A percentile compares a stretch with the other conserved stretches of the same genome.
Evolutionary conservation across 2,113 vertebrate genomes (phyloP).

Genomic region (Dryoscopus gambensis): DNA sequence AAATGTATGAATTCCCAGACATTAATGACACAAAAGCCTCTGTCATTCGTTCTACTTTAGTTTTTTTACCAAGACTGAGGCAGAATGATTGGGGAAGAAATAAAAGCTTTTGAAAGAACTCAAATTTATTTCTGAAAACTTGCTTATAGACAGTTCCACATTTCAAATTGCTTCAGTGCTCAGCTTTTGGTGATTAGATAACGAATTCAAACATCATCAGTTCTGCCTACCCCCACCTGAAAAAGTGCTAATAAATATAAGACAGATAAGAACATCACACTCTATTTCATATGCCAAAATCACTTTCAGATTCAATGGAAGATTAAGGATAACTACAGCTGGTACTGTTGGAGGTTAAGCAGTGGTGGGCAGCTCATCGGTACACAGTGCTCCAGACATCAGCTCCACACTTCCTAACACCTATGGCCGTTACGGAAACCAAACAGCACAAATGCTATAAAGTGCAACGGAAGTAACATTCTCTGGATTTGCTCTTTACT

Average conservation of each 20-base stretch:
- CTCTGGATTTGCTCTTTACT: not conserved
- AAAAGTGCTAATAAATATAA: not conserved
- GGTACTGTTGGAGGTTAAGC: not conserved
- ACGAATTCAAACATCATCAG: not conserved
- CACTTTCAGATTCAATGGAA: not conserved
- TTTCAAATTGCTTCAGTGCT: not conserved
- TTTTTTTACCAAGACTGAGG: not conserved
- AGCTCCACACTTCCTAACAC: not conserved
- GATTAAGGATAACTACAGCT: not conserved
- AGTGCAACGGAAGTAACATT: not conserved
- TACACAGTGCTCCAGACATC: not conserved
- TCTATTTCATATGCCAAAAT: not conserved
- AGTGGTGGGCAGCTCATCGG: not conserved
- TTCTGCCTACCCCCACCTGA: not conserved
- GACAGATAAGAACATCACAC: not conserved
- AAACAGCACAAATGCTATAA: not conserved
- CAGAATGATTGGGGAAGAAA: not conserved
- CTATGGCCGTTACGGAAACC: not conserved
- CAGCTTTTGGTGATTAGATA: not conserved
- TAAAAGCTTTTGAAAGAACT: not conserved
- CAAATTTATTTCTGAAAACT: not conserved
- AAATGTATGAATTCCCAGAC: not conserved
- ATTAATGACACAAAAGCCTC: not conserved
- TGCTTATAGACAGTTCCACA: not conserved
- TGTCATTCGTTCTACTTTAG: not conserved